Evolutionary conservation across 2,888 invertebrate genomes (phyloP).

Genomic region (Philopedon plagiatum): DNA sequence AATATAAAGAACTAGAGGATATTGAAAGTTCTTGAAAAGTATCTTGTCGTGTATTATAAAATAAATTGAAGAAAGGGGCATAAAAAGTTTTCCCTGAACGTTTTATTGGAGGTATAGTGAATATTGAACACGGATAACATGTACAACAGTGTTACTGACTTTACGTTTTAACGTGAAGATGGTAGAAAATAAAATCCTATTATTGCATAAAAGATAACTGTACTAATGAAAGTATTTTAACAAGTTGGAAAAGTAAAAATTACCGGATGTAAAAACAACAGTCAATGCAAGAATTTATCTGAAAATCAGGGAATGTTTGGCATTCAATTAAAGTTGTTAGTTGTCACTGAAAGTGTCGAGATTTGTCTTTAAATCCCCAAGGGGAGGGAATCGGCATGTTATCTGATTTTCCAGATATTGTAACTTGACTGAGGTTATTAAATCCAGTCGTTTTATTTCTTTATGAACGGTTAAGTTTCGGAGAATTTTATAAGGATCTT

Average conservation of each 20-base stretch:
- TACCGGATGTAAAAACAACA: constrained; percentile 23
- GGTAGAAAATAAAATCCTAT: neutral
- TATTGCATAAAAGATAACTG: neutral
- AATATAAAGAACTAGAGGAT: no score
- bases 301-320: constrained; percentile 61
- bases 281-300: constrained; percentile 39
- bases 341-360: constrained; percentile 64
- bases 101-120: no score
- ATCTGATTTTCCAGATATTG: constrained; percentile 42
- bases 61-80: no score
- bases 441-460: constrained; percentile 29
- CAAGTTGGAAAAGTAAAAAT: constrained; percentile 21
- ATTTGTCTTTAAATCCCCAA: constrained; percentile 61
- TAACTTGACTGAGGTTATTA: constrained; percentile 42
- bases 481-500: neutral
- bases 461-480: neutral
- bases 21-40: no score
- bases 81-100: no score
- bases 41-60: no score
- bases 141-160: no score
- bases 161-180: no score
- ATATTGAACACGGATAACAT: no score
- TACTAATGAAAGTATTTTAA: constrained; percentile 2
- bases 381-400: constrained; percentile 54
- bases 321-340: constrained; percentile 65